Evolutionary conservation across 2,888 invertebrate species (phyloP), one percentile per base, ranked within the genome.

Genomic region (Rambutsinella grinnellia): DNA sequence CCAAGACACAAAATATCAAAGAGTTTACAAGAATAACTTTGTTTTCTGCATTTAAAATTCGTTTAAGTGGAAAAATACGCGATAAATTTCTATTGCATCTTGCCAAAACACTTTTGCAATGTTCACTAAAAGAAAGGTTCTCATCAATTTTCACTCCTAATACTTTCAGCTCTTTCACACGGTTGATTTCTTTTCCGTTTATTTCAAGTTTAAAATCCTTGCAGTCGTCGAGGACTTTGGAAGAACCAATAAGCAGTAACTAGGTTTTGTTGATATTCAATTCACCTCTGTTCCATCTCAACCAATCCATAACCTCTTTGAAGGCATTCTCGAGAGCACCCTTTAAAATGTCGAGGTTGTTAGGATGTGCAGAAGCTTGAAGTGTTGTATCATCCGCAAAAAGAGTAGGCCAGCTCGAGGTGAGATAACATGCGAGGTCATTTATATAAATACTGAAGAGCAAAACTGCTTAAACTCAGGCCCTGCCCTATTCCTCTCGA

Each of bases 321-420:
- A 69, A 28, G n/a, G 60, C 61, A 19, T 2, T 1, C 23, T 69
- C 36, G 2, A 61, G 2, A 1, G 5, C 8, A 5, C 13, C 2
- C 5, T 15, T 51, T 8, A 44, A n/a, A 2, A 3, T 49, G n/a
- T 21, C 1, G 2, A 49, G 5, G 24, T 61, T 28, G 1, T n/a
- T 21, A 8, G 17, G 6, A 2, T 3, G 28, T 17, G 15, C 51
- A 23, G 36, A 1, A 3, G 5, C 15, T 6, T 24, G 23, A 1
- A 44, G 0, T 5, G 3, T 58, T 15, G 49, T 24, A 17, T 69
- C 69, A 19, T 69, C 69, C 1, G 61, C 69, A 69, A 46, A 68
- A 17, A 68, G 2, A n/a, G 6, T 10, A 8, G 49, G 15, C 15
- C 27, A 15, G 2, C 26, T 21, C 15, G 58, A 23, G 24, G 51